Base-by-base conservation (phyloP, 2,888 invertebrate species). In the Heteropelma amictum region DNA sequence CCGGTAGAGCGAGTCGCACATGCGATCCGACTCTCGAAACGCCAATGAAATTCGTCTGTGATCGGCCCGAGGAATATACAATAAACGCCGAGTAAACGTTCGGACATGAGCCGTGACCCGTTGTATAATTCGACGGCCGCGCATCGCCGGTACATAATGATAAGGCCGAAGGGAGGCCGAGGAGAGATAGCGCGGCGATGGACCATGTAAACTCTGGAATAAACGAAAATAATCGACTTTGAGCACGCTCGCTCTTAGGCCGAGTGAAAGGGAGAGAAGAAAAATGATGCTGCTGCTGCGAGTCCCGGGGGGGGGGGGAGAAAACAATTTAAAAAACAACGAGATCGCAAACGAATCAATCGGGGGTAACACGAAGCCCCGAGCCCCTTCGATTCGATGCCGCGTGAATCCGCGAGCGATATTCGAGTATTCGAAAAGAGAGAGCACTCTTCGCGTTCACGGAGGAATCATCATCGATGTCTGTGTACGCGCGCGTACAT, bases 151-250 rank as follows among this genome's bases (percentile, higher is more conserved):
- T 30, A 33, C 35, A 35, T 73, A 68, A 73, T 73, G 63, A 68
- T 73, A 68, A 72, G 67, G 72, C 47, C 51, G 17, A 4, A 56
- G 4, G 3, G 28, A 42, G 10, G 6, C 38, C 23, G 40, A 40
- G 10, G 40, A 51, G 5, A 17, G 49, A 30, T n/a, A 28, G 56
- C 58, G 47, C 17, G 26, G 42, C n/a, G 30, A 58, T 49, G 51
- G 54, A 30, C 33, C 30, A 38, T 19, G n/a, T 58, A 30, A n/a
- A n/a, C 10, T 17, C 42, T 49, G 64, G 64, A 8, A 47, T 58
- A 53, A 67, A 63, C 61, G 63, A 70, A 26, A 38, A 63, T 70
- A 71, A 71, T 64, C 71, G 71, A 49, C 56, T 61, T 61, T 33
- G 68, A 63, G 42, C 72, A 63, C 72, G 72, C 67, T 71, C 42